These are phyloP conservation scores for Barnardius zonarius DNA, from an alignment of 2,113 vertebrate species.

Conservation along the genomic window DNA sequence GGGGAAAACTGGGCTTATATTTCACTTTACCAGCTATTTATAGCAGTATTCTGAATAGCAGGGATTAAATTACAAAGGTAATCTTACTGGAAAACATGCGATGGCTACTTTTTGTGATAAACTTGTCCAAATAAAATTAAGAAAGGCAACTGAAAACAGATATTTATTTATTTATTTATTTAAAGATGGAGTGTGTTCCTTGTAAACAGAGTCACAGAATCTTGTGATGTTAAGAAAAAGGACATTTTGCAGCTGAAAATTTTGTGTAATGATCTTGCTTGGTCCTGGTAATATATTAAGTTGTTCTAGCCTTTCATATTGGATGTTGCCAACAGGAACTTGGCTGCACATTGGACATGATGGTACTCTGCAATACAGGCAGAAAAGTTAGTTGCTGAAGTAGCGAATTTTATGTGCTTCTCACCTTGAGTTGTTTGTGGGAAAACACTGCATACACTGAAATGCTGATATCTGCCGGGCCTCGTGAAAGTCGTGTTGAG, in stretches of 20 bases:
- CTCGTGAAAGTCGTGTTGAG: background rate
- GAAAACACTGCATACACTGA: background rate
- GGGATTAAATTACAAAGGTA: background rate
- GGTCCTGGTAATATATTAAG: background rate
- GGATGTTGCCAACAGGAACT: background rate
- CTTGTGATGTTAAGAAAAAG: background rate
- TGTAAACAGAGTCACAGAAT: background rate
- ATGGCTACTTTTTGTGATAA: background rate
- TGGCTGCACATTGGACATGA: background rate
- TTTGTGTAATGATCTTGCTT: fast-evolving
- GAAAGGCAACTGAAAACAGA: background rate
- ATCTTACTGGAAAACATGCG: background rate
- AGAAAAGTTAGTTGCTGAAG: background rate
- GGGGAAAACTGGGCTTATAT: background rate
- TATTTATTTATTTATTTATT: background rate
- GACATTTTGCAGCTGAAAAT: background rate
- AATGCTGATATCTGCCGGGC: background rate
- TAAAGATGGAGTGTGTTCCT: background rate
- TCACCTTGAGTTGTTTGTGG: background rate
- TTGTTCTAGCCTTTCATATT: background rate
- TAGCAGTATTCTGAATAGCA: background rate
- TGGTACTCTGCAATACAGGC: background rate
- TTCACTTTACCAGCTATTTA: background rate
- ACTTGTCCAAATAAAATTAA: background rate
- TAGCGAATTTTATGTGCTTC: background rate